A percentile compares a stretch with the other conserved stretches of the same genome.
Conservation (phyloP, 2,888 invertebrate species). For the Carterocephalus palaemon region DNA sequence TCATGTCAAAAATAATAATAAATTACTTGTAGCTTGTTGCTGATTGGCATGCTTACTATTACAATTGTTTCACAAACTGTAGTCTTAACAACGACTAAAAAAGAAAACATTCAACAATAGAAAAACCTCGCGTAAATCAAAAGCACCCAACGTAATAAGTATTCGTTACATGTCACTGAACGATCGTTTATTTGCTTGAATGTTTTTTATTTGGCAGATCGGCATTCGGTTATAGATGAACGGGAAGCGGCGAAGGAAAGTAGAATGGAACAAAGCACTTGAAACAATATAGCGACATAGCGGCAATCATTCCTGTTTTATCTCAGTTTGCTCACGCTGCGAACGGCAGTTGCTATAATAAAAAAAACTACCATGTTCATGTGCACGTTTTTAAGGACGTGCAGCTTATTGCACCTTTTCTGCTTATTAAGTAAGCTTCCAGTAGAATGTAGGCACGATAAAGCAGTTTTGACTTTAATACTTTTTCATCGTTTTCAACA, state of each 20-base stretch:
- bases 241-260: constrained; percentile 57
- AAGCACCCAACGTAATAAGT: constrained; percentile 21
- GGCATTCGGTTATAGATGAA: constrained; percentile 55
- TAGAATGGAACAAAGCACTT: constrained; percentile 69
- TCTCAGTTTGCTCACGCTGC: constrained; percentile 73
- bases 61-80: too few relatives aligned
- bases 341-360: constrained; percentile 70
- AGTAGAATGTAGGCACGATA: constrained; percentile 10
- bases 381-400: constrained; percentile 28
- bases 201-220: constrained; percentile 47
- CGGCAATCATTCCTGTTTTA: constrained; percentile 76
- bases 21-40: too few relatives aligned
- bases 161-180: constrained; percentile 22
- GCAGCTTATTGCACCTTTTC: constrained; percentile 19
- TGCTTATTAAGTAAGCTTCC: constrained; percentile 15
- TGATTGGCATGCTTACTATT: too few relatives aligned
- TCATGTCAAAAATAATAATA: too few relatives aligned
- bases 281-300: constrained; percentile 73
- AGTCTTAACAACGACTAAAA: too few relatives aligned
- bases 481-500: background rate
- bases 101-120: too few relatives aligned
- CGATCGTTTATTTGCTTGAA: constrained; percentile 23
- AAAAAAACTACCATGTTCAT: constrained; percentile 63
- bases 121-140: constrained; percentile 19
- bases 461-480: background rate